Conservation (phyloP, 2,113 vertebrate genomes). For the Columba livia region DNA sequence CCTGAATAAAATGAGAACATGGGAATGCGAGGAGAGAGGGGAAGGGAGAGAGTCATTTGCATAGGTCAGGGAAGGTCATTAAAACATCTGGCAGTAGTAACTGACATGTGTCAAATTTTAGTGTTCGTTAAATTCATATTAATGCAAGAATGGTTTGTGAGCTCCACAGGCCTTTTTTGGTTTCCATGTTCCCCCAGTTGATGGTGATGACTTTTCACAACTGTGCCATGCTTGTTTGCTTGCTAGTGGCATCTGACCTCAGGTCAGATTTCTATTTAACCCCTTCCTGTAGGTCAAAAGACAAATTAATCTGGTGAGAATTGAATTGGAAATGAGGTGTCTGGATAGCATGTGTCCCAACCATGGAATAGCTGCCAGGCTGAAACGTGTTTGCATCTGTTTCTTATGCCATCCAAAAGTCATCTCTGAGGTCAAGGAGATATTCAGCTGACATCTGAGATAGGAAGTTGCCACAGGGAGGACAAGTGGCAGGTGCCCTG, state of each 20-base stretch:
- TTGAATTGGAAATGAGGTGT: conserved; percentile 78
- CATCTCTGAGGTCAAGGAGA: conserved; percentile 71
- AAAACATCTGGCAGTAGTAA: conserved; percentile 75
- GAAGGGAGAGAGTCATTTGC: conserved; percentile 40
- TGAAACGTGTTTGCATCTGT: conserved; percentile 70
- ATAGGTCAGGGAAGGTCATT: conserved; percentile 69
- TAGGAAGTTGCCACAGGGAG: conserved; percentile 42
- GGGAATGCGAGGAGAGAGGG: background rate
- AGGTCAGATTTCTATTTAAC: conserved; percentile 84
- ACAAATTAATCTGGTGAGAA: conserved; percentile 77
- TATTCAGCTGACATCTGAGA: conserved; percentile 74
- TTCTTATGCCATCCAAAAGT: conserved; percentile 74
- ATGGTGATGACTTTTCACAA: conserved; percentile 63
- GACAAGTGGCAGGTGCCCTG: conserved; percentile 76
- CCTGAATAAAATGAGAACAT: conserved; percentile 47
- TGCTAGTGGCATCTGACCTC: conserved; percentile 81
- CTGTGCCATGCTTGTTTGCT: conserved; percentile 76
- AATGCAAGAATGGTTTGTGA: conserved; percentile 69
- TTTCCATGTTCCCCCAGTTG: conserved; percentile 25
- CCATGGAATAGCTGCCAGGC: conserved; percentile 76
- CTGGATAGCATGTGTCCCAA: conserved; percentile 86
- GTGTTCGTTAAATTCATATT: conserved; percentile 78
- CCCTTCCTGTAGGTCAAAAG: conserved; percentile 79
- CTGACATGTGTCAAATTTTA: conserved; percentile 70
- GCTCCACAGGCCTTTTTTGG: conserved; percentile 54